phyloP scores from a whole-genome alignment of 2,113 vertebrate species.

The Tretioscincus oriximinensis region DNA sequence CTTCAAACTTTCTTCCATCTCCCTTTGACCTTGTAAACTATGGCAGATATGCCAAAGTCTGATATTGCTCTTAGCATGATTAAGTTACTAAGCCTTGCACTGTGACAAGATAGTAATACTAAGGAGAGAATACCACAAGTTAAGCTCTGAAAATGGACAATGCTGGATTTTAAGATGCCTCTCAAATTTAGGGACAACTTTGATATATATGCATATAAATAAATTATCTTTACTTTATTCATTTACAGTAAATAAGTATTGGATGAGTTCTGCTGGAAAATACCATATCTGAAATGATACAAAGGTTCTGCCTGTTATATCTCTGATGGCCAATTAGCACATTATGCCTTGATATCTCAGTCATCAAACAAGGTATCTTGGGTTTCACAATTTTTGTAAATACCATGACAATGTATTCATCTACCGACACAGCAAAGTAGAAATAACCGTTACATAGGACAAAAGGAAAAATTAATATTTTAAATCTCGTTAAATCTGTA shows the following conservation, averaged over 20 bases:
- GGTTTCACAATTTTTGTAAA: constrained; percentile 3
- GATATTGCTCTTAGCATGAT: too few species aligned
- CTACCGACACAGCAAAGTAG: constrained; percentile 24
- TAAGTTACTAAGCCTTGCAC: too few species aligned
- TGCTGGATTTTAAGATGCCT: too few species aligned
- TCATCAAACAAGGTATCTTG: constrained; percentile 28
- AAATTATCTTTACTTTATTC: background rate
- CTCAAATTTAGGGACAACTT: too few species aligned
- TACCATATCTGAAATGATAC: background rate
- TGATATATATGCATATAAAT: background rate
- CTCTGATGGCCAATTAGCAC: background rate
- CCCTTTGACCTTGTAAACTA: too few species aligned
- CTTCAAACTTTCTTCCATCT: too few species aligned
- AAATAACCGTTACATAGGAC: constrained; percentile 57
- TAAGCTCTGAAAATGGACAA: too few species aligned
- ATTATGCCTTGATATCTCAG: background rate
- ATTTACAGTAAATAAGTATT: background rate
- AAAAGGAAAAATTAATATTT: constrained; percentile 68
- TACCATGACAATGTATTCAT: background rate
- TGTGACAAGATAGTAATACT: too few species aligned
- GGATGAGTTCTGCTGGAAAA: background rate
- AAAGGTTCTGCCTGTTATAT: background rate
- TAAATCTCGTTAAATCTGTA: constrained; percentile 62
- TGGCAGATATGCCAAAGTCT: too few species aligned
- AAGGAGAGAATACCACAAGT: too few species aligned